These are phyloP conservation scores for Tangara arthus DNA, from an alignment of 2,797 vertebrate species.

Conservation along the genomic window DNA sequence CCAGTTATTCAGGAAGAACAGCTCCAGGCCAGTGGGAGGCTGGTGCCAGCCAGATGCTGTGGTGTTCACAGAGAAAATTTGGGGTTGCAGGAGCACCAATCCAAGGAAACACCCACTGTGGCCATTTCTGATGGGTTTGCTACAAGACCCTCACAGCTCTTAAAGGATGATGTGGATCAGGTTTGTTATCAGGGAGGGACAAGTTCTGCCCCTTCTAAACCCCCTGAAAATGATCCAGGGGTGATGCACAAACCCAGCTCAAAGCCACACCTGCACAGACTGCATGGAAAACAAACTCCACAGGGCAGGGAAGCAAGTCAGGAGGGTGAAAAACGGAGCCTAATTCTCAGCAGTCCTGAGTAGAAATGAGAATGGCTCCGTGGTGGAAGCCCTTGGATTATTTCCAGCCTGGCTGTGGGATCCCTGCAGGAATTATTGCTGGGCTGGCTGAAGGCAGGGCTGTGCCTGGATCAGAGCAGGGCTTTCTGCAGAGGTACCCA, in stretches of 20 bases:
- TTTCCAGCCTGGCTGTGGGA: background rate
- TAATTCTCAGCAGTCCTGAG: background rate
- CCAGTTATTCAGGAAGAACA: background rate
- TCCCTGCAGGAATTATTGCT: background rate
- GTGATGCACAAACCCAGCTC: background rate
- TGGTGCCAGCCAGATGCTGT: background rate
- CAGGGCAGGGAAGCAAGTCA: background rate
- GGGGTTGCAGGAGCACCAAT: background rate
- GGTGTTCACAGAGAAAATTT: background rate
- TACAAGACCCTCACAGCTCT: background rate
- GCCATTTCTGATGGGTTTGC: background rate
- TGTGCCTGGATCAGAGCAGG: background rate
- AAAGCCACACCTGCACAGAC: background rate
- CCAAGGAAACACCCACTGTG: fast-evolving
- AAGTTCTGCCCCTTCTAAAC: background rate
- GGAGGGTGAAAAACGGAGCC: background rate
- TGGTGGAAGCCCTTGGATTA: background rate
- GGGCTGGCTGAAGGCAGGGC: background rate
- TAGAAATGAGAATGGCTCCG: background rate
- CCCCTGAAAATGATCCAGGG: background rate
- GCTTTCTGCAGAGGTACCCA: background rate
- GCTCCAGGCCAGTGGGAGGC: constrained; percentile 5
- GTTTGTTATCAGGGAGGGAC: background rate
- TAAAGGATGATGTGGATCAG: fast-evolving
- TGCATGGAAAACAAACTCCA: background rate